Base-by-base conservation (phyloP, 2,888 invertebrate species). In the Pandemis heparana region DNA sequence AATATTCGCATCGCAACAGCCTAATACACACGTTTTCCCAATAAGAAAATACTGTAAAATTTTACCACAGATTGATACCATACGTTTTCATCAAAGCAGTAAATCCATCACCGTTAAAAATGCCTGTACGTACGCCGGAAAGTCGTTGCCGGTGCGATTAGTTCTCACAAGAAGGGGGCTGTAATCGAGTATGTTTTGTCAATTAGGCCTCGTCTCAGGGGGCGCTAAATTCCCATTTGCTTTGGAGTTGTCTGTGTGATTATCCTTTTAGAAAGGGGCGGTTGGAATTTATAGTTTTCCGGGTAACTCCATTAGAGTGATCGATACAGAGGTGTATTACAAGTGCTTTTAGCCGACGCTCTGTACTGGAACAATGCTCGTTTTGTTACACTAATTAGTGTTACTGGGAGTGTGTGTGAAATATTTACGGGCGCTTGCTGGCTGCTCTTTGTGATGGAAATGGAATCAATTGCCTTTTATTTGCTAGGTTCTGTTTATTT, bases 181-280 rank as follows among this genome's bases (percentile, higher is more conserved):
- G 85, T 86, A 86, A 85, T 87, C 85, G 84, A 88, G 88, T 88
- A 86, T 89, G 89, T 89, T 88, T 90, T 90, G 89, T 91, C 90
- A 92, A 92, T 92, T 91, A 91, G 88, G 86, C 78, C 83, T 83
- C 78, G 87, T 80, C 87, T 80, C 81, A 78, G 86, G 89, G 75
- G 89, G 85, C 86, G 85, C 87, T 92, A 89, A 88, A 90, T 91
- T 88, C 88, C 88, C 89, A 91, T 92, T 91, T 88, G 84, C 85
- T 83, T 78, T 83, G 81, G 85, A 87, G 85, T 87, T 87, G 89
- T 86, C 88, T 87, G 85, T 87, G 87, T 88, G 91, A 92, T 92
- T 90, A 91, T 90, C 90, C 89, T 88, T 88, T 91, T 89, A 90
- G 88, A 86, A 87, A 85, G 89, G 89, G 90, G 85, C 84, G 82